Evolutionary conservation across 1,140 invertebrate genomes (phyloP), one percentile per base, ranked within the genome.

Genomic region (Tribolium castaneum): DNA sequence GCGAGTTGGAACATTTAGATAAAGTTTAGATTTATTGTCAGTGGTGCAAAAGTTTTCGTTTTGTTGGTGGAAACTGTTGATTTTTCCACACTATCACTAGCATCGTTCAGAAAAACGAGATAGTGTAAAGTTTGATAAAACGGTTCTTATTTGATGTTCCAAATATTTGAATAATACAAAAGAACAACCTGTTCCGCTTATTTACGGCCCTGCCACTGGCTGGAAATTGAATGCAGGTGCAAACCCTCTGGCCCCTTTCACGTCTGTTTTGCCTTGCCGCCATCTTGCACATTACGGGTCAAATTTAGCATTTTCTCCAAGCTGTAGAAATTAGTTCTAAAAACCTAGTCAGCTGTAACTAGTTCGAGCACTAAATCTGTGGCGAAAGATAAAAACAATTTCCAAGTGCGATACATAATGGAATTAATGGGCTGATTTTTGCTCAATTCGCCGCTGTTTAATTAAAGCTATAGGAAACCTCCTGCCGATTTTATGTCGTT

Each of bases 391-490:
- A 22, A 59, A 59, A 19, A 19, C 19, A 22, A 22, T 59, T 59
- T 59, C 9, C 1, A 9, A 59, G 16, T 30, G n/a, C 22, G 54
- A 59, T 22, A 59, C 14, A 45, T 45, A 59, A 25, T 30, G 3
- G 51, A 59, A 59, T 59, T 59, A 59, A 59, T 59, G 54, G 54
- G 22, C 5, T 9, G 54, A 59, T 59, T 59, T 59, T 59, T 22
- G 4, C n/a, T n/a, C 19, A 22, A 59, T 22, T 25, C 54, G 54
- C 39, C 39, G 10, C 9, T 30, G 22, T 25, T 30, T 25, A 59
- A 59, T 59, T 19, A 59, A 59, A 59, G 1, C 54, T 9, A 56
- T 56, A 12, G 54, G 54, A 19, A 59, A 59, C 30, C 54, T 30
- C 54, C 54, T 59, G 54, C 6, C 9, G 54, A 59, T 59, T 59